Conservation (phyloP, 2,888 invertebrate species). For the Pasiphila rectangulata region DNA sequence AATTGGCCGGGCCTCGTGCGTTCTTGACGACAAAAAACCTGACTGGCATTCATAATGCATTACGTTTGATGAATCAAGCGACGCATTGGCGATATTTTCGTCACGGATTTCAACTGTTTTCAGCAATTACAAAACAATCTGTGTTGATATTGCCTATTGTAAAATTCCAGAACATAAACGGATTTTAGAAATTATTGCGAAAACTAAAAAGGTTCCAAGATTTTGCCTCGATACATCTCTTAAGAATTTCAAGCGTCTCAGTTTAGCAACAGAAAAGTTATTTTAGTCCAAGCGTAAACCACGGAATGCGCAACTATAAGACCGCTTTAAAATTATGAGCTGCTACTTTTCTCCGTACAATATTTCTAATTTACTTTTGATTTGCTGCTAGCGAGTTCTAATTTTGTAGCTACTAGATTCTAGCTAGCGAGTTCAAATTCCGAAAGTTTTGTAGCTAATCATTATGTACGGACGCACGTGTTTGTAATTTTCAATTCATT, state of each 20-base stretch:
- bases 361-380: conserved; percentile 3
- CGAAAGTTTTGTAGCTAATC: conserved; percentile 3
- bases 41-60: conserved; percentile 30
- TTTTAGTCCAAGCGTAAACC: conserved; percentile 40
- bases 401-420: background rate
- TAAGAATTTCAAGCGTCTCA: conserved; percentile 18
- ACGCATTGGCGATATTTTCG: too few relatives aligned
- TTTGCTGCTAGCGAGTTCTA: background rate
- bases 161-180: too few relatives aligned
- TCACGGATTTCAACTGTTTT: too few relatives aligned
- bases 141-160: too few relatives aligned
- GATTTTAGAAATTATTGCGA: too few relatives aligned
- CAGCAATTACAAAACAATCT: too few relatives aligned
- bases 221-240: conserved; percentile 18
- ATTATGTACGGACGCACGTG: conserved; percentile 41
- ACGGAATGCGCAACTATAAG: conserved; percentile 39
- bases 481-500: conserved; percentile 55
- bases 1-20: conserved; percentile 30
- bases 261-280: conserved; percentile 39
- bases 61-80: conserved; percentile 29
- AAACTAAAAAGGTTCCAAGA: conserved; percentile 9
- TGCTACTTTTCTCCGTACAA: conserved; percentile 15
- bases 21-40: conserved; percentile 22
- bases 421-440: background rate
- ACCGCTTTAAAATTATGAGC: conserved; percentile 38